Evolutionary conservation across 2,113 vertebrate species (phyloP), one percentile per base, ranked within the genome.

Genomic region (Calidris pugnax): DNA sequence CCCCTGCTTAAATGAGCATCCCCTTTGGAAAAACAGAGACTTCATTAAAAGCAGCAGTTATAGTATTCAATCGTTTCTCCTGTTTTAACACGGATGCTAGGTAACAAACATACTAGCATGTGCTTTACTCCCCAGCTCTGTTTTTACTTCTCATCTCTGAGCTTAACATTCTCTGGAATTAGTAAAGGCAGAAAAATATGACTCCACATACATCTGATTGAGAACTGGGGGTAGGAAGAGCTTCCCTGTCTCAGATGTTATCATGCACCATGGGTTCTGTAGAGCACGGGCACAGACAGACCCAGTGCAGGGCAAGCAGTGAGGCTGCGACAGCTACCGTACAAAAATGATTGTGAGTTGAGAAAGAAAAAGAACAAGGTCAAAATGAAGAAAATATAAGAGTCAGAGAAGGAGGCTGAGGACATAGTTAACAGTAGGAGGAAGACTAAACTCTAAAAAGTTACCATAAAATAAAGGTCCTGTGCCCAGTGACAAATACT

Each of bases 251-350:
- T 68, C 43, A 27, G 60, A 17, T 10, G 26, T 37, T 59, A 39
- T 14, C 37, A 48, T 57, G n/a, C 24, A 33, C n/a, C 2, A 0
- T 0, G 15, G n/a, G 50, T 26, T 66, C 39, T 15, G 35, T 39
- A 75, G 0, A 0, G 55, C 0, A 1, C 12, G 24, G 67, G 17
- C 41, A 48, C 22, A n/a, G 50, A 17, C 10, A 23, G 55, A 56
- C 4, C 10, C 35, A 23, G 63, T 0, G 27, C 56, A 66, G 59
- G 13, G 39, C 27, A 47, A 66, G 30, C 1, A 0, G 7, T 21
- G 35, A 79, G 67, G n/a, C 75, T 53, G 48, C 85, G 73, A 23
- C 2, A 39, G 37, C 37, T 27, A 16, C 1, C 17, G 35, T 7
- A 53, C 26, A 37, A 60, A 45, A 57, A 17, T 1, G 3, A 23